phyloP scores from a whole-genome alignment of 2,797 vertebrate species.

The Buceros bicornis region DNA sequence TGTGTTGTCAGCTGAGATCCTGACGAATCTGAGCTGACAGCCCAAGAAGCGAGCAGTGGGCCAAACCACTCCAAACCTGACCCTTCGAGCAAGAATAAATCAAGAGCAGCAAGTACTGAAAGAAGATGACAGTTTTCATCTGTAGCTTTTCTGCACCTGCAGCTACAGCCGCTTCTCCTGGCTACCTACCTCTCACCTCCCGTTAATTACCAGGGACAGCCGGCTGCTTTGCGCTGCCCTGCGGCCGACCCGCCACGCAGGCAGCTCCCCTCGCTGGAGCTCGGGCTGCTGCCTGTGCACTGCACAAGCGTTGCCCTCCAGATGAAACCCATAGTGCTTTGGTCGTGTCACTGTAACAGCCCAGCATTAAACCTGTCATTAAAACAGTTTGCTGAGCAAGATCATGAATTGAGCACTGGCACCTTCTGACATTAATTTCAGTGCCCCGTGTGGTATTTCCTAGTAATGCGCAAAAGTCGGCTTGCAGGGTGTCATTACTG shows the following conservation, averaged over 20 bases:
- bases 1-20: background rate
- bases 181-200: conserved; percentile 32
- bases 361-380: conserved; percentile 75
- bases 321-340: conserved; percentile 52
- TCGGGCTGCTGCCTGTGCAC: conserved; percentile 16
- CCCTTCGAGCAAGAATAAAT: conserved; percentile 35
- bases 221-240: conserved; percentile 52
- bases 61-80: conserved; percentile 27
- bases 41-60: conserved; percentile 15
- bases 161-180: conserved; percentile 39
- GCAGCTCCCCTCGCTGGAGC: conserved; percentile 2
- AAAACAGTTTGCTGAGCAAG: conserved; percentile 59
- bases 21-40: background rate
- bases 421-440: conserved; percentile 72
- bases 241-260: background rate
- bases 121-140: conserved; percentile 32
- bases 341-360: conserved; percentile 66
- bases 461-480: background rate
- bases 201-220: conserved; percentile 34
- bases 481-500: conserved; percentile 37
- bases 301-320: conserved; percentile 35
- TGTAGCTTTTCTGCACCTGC: conserved; percentile 10
- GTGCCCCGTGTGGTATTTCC: conserved; percentile 25
- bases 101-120: background rate
- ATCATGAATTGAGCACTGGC: conserved; percentile 51